These are phyloP conservation scores for Hypanus sabinus DNA, from an alignment of 2,113 vertebrate genomes.

Conservation along the genomic window DNA sequence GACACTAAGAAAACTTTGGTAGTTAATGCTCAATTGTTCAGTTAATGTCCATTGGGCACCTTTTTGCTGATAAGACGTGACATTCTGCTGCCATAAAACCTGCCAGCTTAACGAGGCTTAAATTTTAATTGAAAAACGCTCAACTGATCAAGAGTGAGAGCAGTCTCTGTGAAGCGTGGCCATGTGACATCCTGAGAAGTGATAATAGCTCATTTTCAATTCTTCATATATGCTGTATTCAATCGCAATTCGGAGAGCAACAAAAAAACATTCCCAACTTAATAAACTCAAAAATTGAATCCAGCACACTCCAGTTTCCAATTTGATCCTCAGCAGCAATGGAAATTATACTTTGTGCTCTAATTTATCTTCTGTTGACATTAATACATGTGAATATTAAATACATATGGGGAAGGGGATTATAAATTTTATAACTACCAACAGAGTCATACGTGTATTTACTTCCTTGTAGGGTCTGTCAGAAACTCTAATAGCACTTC, in stretches of 20 bases:
- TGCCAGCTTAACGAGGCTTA: not conserved
- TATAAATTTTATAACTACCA: not conserved
- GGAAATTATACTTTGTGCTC: not conserved
- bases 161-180: conserved; percentile 19
- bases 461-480: not conserved
- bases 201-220: conserved; percentile 24
- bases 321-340: not conserved
- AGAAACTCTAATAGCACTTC: not conserved
- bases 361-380: not conserved
- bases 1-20: not conserved
- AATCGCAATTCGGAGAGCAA: not conserved
- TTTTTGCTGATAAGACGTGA: not conserved
- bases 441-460: not conserved
- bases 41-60: not conserved
- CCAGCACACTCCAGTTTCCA: not conserved
- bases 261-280: conserved; percentile 3
- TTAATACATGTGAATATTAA: not conserved
- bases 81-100: not conserved
- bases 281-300: not conserved
- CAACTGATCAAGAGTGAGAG: conserved; percentile 15
- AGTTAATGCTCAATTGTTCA: conserved; percentile 6
- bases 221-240: not conserved
- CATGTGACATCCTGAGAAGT: not conserved
- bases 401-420: not conserved
- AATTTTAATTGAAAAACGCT: conserved; percentile 23